Base-by-base conservation (phyloP, 1,140 invertebrate species). In the Stenopsyche tienmushanensis region DNA sequence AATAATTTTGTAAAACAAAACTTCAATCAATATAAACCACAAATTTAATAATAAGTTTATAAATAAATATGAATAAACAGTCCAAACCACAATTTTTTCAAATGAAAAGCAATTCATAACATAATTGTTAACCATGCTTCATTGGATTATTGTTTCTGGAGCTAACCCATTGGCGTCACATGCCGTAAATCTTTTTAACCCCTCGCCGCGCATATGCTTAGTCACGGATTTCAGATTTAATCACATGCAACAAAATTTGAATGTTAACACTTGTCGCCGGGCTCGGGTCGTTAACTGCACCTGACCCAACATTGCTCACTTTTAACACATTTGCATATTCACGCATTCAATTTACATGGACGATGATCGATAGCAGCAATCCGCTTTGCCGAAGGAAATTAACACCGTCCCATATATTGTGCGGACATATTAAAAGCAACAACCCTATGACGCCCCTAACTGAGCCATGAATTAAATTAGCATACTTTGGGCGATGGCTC, bases 241-340 rank as follows among this genome's bases (percentile, higher is more conserved):
- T 57, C 50, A 25, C 20, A 58, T 47, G 52, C 42, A 15, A 24
- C 29, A 23, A 58, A 65, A 39, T 64, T 55, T 29, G 53, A 58
- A 65, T 45, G 62, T 64, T 64, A 57, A 65, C 63, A 65, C 63
- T 65, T 65, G 63, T 42, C 44, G 24, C 55, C 29, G 17, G 10
- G 42, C 24, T n/a, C n/a, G n/a, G n/a, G n/a, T n/a, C 60, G 60
- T 63, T 53, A 42, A 39, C 47, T 34, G 57, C 65, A 66, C 65
- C 65, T 66, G 65, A 66, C 65, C 20, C 44, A 49, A 25, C 47
- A 29, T 7, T 44, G 39, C 24, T 47, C 15, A 45, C 44, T 26
- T 44, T 47, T 29, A 25, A 47, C 15, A 26, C 21, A 47, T 60
- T 60, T 60, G 44, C 57, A 60, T 60, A 47, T 60, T 44, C 41